Conservation (phyloP, 2,888 invertebrate species). For the Melanchra persicariae region DNA sequence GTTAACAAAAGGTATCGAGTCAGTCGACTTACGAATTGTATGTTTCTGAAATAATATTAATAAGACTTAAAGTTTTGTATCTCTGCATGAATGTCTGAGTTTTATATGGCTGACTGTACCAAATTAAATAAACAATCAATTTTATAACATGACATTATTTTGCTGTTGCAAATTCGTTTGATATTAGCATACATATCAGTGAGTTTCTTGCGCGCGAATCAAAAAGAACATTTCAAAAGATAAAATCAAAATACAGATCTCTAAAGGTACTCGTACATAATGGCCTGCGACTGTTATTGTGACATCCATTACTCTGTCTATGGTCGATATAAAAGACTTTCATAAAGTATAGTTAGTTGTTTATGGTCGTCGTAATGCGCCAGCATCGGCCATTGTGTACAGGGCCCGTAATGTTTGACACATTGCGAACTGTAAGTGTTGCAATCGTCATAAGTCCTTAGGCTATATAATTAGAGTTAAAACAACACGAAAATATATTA, state of each 20-base stretch:
- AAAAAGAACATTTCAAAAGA: conserved; percentile 81
- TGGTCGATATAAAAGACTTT: conserved; percentile 8
- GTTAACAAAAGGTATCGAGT: conserved; percentile 15
- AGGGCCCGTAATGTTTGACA: conserved; percentile 73
- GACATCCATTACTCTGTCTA: conserved; percentile 11
- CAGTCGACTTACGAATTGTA: conserved; percentile 29
- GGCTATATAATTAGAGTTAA: conserved; percentile 79
- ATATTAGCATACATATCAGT: conserved; percentile 70
- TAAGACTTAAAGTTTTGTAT: conserved; percentile 33
- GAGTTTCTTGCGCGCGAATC: conserved; percentile 55
- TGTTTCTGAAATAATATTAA: conserved; percentile 36
- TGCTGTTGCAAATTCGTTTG: conserved; percentile 40
- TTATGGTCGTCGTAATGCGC: conserved; percentile 17
- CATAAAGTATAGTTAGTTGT: conserved; percentile 28
- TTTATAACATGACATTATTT: conserved; percentile 47
- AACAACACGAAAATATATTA: conserved; percentile 84
- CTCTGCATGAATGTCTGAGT: conserved; percentile 30
- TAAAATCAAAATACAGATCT: conserved; percentile 81
- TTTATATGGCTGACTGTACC: conserved; percentile 44
- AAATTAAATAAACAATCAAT: conserved; percentile 29
- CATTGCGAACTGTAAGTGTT: conserved; percentile 87
- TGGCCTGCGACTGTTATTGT: conserved; percentile 38
- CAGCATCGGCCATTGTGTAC: conserved; percentile 50
- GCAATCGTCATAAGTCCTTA: conserved; percentile 87
- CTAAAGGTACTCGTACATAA: conserved; percentile 69